A percentile compares a stretch with the other conserved stretches of the same genome.
Conservation (phyloP, 2,888 invertebrate species). For the Andrena minutula region DNA sequence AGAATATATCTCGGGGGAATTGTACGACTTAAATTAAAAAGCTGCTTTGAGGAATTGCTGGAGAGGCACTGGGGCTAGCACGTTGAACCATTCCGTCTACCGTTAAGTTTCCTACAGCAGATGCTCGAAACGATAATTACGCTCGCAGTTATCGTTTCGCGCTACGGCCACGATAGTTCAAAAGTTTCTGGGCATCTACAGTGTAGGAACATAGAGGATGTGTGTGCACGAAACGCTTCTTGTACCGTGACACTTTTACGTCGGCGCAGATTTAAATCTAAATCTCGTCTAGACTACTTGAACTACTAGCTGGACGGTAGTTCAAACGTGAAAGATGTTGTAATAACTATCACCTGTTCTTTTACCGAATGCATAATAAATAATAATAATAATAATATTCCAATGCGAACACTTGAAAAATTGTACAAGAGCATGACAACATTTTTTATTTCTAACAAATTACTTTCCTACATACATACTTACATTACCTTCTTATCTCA, state of each 20-base stretch:
- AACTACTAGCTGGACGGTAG: too few species aligned
- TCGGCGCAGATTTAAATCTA: background rate
- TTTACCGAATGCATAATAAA: too few species aligned
- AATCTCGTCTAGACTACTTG: too few species aligned
- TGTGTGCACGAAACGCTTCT: constrained; percentile 18
- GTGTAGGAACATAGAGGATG: constrained; percentile 5
- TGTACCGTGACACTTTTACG: constrained; percentile 31
- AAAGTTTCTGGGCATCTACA: constrained; percentile 21
- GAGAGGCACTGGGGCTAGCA: constrained; percentile 8
- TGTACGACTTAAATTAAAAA: background rate
- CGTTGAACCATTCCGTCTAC: constrained; percentile 30
- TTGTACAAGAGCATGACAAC: too few species aligned
- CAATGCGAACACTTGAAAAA: too few species aligned
- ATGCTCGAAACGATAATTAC: constrained; percentile 46
- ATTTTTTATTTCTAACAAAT: too few species aligned
- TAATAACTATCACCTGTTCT: too few species aligned
- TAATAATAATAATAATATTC: too few species aligned
- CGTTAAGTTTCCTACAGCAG: constrained; percentile 38
- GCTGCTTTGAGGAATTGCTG: background rate
- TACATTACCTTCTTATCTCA: too few species aligned
- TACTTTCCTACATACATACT: too few species aligned
- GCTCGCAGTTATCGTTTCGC: constrained; percentile 34
- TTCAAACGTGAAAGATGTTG: too few species aligned
- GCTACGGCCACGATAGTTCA: constrained; percentile 8
- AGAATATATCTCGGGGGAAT: background rate